phyloP scores from a whole-genome alignment of 2,113 vertebrate species.

The Bubo bubo region DNA sequence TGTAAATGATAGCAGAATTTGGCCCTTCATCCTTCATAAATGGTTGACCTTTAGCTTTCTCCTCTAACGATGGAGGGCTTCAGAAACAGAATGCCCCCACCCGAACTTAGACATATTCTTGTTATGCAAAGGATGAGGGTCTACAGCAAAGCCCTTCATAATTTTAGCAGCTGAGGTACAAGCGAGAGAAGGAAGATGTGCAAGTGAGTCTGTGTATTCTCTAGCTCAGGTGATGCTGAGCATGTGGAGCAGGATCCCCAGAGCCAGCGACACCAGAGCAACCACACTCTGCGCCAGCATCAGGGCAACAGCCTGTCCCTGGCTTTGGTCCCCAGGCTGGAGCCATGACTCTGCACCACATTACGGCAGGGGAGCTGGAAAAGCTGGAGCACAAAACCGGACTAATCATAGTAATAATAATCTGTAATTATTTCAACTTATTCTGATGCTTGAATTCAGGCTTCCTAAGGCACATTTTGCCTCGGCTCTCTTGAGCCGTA shows the following conservation, averaged over 20 bases:
- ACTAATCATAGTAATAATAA: background rate
- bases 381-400: background rate
- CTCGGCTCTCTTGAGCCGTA: background rate
- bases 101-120: background rate
- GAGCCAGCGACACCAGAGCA: background rate
- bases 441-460: background rate
- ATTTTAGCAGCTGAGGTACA: background rate
- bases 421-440: background rate
- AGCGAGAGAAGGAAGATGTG: background rate
- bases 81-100: background rate
- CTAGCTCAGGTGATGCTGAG: background rate
- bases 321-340: background rate
- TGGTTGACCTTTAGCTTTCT: background rate
- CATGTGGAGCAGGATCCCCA: background rate
- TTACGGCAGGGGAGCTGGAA: background rate
- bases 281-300: background rate
- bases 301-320: background rate
- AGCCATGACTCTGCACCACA: background rate
- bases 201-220: background rate
- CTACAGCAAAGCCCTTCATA: background rate
- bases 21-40: background rate
- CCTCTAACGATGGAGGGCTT: background rate
- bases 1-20: background rate
- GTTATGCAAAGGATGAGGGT: background rate
- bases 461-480: constrained; percentile 26